Conservation (phyloP, 2,113 vertebrate species). For the Phoxinus phoxinus region DNA sequence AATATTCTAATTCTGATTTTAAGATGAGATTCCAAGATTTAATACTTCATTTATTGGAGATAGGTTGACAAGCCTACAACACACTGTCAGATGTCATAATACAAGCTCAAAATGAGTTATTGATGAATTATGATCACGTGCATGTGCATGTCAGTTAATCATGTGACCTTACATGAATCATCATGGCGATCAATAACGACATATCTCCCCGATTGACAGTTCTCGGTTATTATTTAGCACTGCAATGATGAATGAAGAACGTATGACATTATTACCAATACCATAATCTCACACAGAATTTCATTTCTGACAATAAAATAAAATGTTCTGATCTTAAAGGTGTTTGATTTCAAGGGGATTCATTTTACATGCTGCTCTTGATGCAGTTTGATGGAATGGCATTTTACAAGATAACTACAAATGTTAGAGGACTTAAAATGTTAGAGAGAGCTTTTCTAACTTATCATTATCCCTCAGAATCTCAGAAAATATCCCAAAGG, state of each 20-base stretch:
- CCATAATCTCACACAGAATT: constrained; percentile 27
- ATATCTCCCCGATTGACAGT: constrained; percentile 35
- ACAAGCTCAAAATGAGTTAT: neutral
- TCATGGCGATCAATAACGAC: constrained; percentile 47
- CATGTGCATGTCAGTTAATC: constrained; percentile 33
- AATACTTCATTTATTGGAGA: too few relatives aligned
- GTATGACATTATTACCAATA: constrained; percentile 28
- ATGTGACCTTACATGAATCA: constrained; percentile 45
- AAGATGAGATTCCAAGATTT: too few relatives aligned
- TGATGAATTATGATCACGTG: neutral
- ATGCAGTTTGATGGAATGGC: constrained; percentile 47
- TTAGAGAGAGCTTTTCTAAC: constrained; percentile 36
- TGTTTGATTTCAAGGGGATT: constrained; percentile 49
- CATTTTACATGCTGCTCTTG: constrained; percentile 38
- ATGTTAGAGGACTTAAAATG: constrained; percentile 48
- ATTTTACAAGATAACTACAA: constrained; percentile 56
- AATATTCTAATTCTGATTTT: too few relatives aligned
- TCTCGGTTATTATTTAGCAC: constrained; percentile 22
- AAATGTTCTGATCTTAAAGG: constrained; percentile 32
- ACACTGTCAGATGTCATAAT: neutral
- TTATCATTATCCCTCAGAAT: constrained; percentile 37
- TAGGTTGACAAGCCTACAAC: neutral
- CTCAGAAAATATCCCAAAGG: constrained; percentile 37
- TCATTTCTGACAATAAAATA: constrained; percentile 38
- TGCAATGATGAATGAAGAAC: constrained; percentile 36